A percentile compares a stretch with the other conserved stretches of the same genome.
phyloP scores from a whole-genome alignment of 1,140 invertebrate species.

The Drosophila grimshawi region DNA sequence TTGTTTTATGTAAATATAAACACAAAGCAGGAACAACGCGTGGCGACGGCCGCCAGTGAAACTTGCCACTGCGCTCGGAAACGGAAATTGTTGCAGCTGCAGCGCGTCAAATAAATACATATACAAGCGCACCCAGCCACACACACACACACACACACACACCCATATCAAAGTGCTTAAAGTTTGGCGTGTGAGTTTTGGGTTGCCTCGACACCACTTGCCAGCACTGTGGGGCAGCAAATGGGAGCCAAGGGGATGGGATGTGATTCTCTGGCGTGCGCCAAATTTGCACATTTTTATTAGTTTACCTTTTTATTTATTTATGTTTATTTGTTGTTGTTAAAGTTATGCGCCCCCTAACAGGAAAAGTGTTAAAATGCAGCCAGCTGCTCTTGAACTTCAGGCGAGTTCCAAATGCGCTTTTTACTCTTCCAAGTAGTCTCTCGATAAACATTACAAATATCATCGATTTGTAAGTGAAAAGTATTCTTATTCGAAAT shows the following conservation, averaged over 20 bases:
- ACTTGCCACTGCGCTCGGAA: slow-evolving; percentile 60
- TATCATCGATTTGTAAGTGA: too few relatives aligned
- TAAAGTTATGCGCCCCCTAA: slow-evolving; percentile 57
- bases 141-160: slow-evolving; percentile 18
- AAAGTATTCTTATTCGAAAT: too few relatives aligned
- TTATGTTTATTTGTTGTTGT: slow-evolving; percentile 24
- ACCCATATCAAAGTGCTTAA: slow-evolving; percentile 37
- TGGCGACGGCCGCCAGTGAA: slow-evolving; percentile 12
- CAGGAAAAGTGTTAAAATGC: slow-evolving; percentile 38
- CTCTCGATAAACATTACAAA: not conserved
- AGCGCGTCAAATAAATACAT: slow-evolving; percentile 69
- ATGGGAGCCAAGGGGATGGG: not conserved
- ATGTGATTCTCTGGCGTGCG: slow-evolving; percentile 26
- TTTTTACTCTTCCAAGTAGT: not conserved
- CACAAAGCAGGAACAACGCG: slow-evolving; percentile 44
- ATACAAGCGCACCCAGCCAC: slow-evolving; percentile 22
- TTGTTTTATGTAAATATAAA: slow-evolving; percentile 83
- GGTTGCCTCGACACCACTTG: slow-evolving; percentile 45
- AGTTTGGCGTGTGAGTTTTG: slow-evolving; percentile 66
- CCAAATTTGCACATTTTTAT: slow-evolving; percentile 51
- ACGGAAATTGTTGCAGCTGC: slow-evolving; percentile 81
- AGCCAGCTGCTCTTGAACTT: not conserved
- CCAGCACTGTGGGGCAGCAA: not conserved
- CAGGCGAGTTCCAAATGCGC: slow-evolving; percentile 45
- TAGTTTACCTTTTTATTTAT: slow-evolving; percentile 37